phyloP scores from a whole-genome alignment of 2,113 vertebrate species.

The Ceyx cyanopectus region DNA sequence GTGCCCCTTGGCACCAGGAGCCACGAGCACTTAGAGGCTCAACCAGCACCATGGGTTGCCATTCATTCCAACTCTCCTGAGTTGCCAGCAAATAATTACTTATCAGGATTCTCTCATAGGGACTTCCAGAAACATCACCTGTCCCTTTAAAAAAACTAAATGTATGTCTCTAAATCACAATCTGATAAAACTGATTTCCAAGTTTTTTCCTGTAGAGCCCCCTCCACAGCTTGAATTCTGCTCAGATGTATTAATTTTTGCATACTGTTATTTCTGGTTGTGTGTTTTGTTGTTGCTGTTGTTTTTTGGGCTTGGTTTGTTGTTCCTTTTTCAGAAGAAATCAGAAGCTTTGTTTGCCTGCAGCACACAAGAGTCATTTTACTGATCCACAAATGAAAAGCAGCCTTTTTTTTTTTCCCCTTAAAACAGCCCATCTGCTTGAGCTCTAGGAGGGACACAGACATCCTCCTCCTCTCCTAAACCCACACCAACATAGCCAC shows the following conservation, averaged over 20 bases:
- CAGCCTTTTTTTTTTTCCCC: not conserved
- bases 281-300: too few relatives aligned
- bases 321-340: not conserved
- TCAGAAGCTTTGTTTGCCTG: too few relatives aligned
- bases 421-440: not conserved
- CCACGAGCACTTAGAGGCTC: not conserved
- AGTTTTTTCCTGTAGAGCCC: not conserved
- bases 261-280: too few relatives aligned
- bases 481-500: not conserved
- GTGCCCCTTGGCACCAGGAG: not conserved
- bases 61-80: not conserved
- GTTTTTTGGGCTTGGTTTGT: too few relatives aligned
- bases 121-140: not conserved
- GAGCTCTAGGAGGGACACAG: not conserved
- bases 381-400: not conserved
- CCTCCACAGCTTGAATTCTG: not conserved
- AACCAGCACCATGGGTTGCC: not conserved
- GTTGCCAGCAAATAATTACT: not conserved
- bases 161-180: rapidly evolving
- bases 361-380: not conserved
- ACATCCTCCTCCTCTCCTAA: too few relatives aligned
- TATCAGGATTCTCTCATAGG: not conserved
- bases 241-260: not conserved
- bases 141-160: not conserved
- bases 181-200: not conserved